Conservation (phyloP, 2,888 invertebrate genomes). For the Lochmaea crataegi region DNA sequence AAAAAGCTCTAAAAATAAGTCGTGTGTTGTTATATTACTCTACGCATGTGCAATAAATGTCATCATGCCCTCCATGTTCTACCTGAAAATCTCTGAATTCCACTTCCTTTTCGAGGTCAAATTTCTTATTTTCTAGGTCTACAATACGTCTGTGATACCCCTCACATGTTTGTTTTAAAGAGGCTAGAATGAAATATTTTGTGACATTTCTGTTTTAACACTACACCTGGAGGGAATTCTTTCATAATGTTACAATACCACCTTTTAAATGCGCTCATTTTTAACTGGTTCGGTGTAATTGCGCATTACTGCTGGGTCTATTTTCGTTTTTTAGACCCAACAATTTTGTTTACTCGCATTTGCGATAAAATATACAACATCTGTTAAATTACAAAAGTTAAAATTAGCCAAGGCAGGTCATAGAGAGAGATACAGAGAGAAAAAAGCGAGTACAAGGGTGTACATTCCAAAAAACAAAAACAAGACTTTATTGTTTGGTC, state of each 20-base stretch:
- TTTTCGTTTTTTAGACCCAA: neutral
- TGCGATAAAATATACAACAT: neutral
- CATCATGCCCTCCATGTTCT: conserved; percentile 58
- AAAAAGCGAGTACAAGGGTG: conserved; percentile 11
- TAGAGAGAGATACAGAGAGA: neutral
- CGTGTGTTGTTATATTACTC: conserved; percentile 47
- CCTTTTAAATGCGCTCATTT: neutral
- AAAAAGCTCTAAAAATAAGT: conserved; percentile 54
- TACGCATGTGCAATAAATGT: conserved; percentile 46
- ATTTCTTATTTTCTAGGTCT: conserved; percentile 91
- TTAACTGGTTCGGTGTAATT: neutral
- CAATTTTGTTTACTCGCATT: neutral
- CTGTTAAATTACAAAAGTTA: conserved; percentile 1
- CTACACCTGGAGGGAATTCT: neutral
- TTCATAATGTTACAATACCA: neutral
- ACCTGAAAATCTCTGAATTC: conserved; percentile 97
- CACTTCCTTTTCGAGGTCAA: conserved; percentile 98
- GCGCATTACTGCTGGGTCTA: neutral
- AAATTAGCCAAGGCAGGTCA: conserved; percentile 5
- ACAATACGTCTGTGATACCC: conserved; percentile 86
- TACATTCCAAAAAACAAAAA: conserved; percentile 10
- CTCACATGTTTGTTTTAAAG: conserved; percentile 63
- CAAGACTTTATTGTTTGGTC: neutral
- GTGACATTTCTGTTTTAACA: conserved; percentile 19
- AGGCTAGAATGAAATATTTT: conserved; percentile 55